Evolutionary conservation across 2,797 vertebrate genomes (phyloP).

Genomic region (Sebastes elongatus): DNA sequence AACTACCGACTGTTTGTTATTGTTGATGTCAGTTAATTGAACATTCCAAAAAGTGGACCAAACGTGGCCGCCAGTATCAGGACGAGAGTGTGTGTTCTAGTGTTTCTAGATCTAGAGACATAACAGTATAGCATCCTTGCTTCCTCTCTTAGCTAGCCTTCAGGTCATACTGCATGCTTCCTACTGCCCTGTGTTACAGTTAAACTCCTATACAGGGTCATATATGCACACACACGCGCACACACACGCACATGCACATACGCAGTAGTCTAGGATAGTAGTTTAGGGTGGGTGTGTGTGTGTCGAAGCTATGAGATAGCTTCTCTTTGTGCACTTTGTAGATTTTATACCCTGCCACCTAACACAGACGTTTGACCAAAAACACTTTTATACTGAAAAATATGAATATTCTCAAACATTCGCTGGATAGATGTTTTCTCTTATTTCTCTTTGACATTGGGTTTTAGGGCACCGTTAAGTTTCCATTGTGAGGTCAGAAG

Average conservation of each 20-base stretch:
- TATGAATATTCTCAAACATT: constrained; percentile 69
- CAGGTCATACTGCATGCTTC: constrained; percentile 84
- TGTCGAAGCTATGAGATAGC: constrained; percentile 75
- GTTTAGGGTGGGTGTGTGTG: constrained; percentile 74
- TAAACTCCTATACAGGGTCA: constrained; percentile 78
- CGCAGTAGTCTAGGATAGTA: constrained; percentile 72
- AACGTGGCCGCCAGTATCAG: constrained; percentile 64
- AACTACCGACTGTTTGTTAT: constrained; percentile 66
- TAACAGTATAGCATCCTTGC: constrained; percentile 64
- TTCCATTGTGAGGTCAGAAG: constrained; percentile 56
- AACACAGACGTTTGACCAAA: constrained; percentile 80
- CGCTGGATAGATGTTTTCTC: constrained; percentile 70
- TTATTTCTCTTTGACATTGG: constrained; percentile 61
- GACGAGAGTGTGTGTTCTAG: constrained; percentile 73
- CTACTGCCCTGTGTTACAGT: constrained; percentile 77
- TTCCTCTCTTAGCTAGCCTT: constrained; percentile 81
- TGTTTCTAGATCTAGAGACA: constrained; percentile 66
- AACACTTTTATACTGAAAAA: constrained; percentile 77
- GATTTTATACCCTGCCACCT: constrained; percentile 82
- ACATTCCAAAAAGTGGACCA: constrained; percentile 78
- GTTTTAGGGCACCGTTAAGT: constrained; percentile 48
- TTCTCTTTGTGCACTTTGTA: constrained; percentile 83
- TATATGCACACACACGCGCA: constrained; percentile 67
- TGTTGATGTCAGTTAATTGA: constrained; percentile 79
- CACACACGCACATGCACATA: constrained; percentile 46